Base-by-base conservation (phyloP, 2,113 vertebrate genomes). In the Parus major region DNA sequence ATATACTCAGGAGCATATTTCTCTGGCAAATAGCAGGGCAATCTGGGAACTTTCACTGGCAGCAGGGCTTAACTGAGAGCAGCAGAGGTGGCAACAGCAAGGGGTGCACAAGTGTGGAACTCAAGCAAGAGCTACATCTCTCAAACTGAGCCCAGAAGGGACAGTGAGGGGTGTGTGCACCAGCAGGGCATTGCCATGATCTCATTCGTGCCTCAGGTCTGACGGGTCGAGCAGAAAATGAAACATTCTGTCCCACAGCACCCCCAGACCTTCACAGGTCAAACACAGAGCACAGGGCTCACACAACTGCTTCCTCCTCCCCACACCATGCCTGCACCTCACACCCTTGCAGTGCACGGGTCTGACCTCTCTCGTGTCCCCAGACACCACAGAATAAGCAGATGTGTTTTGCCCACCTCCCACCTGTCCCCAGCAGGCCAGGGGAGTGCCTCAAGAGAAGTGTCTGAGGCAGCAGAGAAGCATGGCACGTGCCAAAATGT, bases 151-250 rank as follows among this genome's bases (percentile, higher is more conserved):
- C 24, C 71, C 53, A 1, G 1, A 27, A 49, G 22, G 39, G 44
- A 6, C 8, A 53, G 31, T 14, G 47, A 71, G 35, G 39, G 25
- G 1, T 10, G 6, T 1, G 0, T 41, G 61, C 20, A 65, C 11
- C 28, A 56, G 49, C 66, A 81, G 47, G 49, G 42, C 68, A 9
- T 2, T 82, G 57, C 42, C 49, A 21, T 2, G 22, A 9, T 28
- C 65, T n/a, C 31, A 15, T 6, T 23, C 39, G 57, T 36, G 47
- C 42, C 42, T 71, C 64, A 50, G 52, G 19, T 28, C 78, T 75
- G 70, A 60, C 8, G 8, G 8, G 5, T 5, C 0, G 1, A 50
- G 52, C 50, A 91, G 68, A 81, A 70, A 82, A 82, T 11, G 1
- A 59, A 95, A 47, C 21, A 4, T 63, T 80, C 14, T 29, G 29